Percentiles rank a stretch among this genome's conserved stretches.
These are phyloP conservation scores for Caretta caretta DNA, from an alignment of 2,113 vertebrate species.

Conservation along the genomic window DNA sequence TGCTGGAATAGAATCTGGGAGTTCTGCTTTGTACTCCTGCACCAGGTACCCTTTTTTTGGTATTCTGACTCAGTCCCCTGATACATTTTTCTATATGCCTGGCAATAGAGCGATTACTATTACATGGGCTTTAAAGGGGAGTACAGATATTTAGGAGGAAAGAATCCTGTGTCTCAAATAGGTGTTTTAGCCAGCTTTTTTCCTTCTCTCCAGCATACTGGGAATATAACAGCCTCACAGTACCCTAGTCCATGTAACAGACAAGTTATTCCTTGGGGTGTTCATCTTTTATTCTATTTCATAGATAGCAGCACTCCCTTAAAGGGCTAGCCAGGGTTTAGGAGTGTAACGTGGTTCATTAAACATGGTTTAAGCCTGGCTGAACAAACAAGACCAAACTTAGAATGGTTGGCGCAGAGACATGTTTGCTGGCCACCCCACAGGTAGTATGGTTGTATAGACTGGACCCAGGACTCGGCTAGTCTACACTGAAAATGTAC, in stretches of 20 bases:
- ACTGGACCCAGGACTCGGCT: too few relatives aligned
- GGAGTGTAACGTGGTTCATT: not conserved
- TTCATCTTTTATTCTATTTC: not conserved
- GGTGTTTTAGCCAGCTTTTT: not conserved
- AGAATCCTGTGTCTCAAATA: not conserved
- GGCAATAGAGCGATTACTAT: not conserved
- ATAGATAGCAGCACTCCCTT: not conserved
- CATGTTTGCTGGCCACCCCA: not conserved
- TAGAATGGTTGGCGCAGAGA: not conserved
- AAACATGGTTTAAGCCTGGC: not conserved
- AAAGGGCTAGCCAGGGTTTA: not conserved
- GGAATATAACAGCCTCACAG: not conserved
- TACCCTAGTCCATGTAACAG: not conserved
- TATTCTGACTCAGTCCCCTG: accelerated
- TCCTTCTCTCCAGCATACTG: not conserved
- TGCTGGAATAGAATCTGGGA: not conserved
- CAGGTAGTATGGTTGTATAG: not conserved
- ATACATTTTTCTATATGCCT: not conserved
- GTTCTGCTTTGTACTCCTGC: not conserved
- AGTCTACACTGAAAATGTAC: not conserved
- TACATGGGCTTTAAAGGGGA: not conserved
- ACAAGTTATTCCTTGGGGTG: not conserved
- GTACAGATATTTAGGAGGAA: not conserved
- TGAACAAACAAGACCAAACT: not conserved
- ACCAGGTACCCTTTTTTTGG: not conserved